phyloP scores from a whole-genome alignment of 2,888 invertebrate genomes.

The Cantharis nigra region DNA sequence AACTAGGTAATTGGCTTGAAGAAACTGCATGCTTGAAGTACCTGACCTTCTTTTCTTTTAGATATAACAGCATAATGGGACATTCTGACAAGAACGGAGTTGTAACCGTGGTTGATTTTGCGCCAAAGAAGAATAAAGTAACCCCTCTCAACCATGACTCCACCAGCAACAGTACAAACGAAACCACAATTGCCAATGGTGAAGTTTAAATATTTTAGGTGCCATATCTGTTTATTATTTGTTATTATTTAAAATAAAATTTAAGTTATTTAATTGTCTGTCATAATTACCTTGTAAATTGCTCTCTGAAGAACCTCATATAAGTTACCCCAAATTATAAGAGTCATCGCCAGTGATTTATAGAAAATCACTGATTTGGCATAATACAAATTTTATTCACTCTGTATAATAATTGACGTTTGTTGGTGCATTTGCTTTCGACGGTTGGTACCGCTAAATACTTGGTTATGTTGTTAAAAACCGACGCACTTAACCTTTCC shows the following conservation, averaged over 20 bases:
- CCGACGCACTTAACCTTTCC: neutral
- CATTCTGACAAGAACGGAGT: neutral
- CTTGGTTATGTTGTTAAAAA: neutral
- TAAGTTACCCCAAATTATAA: too few relatives aligned
- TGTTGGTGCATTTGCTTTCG: too few relatives aligned
- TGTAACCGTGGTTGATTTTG: neutral
- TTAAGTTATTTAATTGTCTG: neutral
- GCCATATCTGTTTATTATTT: neutral
- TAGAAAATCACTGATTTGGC: too few relatives aligned
- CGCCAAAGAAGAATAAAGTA: neutral
- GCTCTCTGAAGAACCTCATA: too few relatives aligned
- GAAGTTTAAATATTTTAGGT: neutral
- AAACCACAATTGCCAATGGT: neutral
- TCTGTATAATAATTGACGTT: too few relatives aligned
- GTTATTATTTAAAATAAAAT: neutral
- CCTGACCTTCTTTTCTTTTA: neutral
- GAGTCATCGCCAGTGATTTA: too few relatives aligned
- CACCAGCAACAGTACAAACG: neutral
- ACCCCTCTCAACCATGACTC: neutral
- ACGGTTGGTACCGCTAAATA: neutral
- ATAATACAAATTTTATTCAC: too few relatives aligned
- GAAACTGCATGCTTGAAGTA: neutral
- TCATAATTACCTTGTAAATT: too few relatives aligned
- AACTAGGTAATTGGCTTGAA: conserved; percentile 58
- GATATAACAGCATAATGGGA: neutral